Evolutionary conservation across 1,140 invertebrate species (phyloP).

Genomic region (Danaus plexippus): DNA sequence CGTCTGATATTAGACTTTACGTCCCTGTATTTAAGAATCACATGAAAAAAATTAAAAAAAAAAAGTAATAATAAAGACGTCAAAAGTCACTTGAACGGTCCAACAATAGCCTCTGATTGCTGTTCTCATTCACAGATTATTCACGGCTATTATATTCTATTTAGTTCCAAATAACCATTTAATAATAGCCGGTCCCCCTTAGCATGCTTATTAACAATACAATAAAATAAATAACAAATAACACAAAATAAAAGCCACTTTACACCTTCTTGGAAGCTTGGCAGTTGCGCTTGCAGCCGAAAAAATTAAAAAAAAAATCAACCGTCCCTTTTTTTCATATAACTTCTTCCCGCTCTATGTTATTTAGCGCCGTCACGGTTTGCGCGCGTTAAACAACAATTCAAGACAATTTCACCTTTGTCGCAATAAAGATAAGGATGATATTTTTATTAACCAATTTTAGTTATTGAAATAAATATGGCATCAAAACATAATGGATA

Average conservation of each 20-base stretch:
- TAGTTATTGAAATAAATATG: slow-evolving; percentile 24
- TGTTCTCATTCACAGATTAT: slow-evolving; percentile 56
- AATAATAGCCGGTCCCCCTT: slow-evolving; percentile 65
- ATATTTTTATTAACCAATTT: slow-evolving; percentile 9
- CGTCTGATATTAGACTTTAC: slow-evolving; percentile 14
- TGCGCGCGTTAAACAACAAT: slow-evolving; percentile 22
- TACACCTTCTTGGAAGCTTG: slow-evolving; percentile 69
- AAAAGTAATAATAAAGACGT: slow-evolving; percentile 43
- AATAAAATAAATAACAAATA: slow-evolving; percentile 71
- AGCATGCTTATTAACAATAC: slow-evolving; percentile 70
- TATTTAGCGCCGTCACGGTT: slow-evolving; percentile 23
- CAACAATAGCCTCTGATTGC: slow-evolving; percentile 59
- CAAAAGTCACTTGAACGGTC: slow-evolving; percentile 45
- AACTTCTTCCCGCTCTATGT: slow-evolving; percentile 30
- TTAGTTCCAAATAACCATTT: slow-evolving; percentile 70
- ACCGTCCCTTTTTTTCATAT: slow-evolving; percentile 31
- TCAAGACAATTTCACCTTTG: slow-evolving; percentile 23
- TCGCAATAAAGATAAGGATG: background rate
- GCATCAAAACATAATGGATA: slow-evolving; percentile 51
- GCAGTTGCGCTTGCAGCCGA: slow-evolving; percentile 45
- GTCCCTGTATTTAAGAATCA: slow-evolving; percentile 9
- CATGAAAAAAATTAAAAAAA: slow-evolving; percentile 20
- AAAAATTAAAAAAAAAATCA: slow-evolving; percentile 45
- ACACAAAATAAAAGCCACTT: slow-evolving; percentile 66
- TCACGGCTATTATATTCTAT: slow-evolving; percentile 70